These are phyloP conservation scores for Psittacula cyanocephala DNA, from an alignment of 2,113 vertebrate species.

Conservation along the genomic window DNA sequence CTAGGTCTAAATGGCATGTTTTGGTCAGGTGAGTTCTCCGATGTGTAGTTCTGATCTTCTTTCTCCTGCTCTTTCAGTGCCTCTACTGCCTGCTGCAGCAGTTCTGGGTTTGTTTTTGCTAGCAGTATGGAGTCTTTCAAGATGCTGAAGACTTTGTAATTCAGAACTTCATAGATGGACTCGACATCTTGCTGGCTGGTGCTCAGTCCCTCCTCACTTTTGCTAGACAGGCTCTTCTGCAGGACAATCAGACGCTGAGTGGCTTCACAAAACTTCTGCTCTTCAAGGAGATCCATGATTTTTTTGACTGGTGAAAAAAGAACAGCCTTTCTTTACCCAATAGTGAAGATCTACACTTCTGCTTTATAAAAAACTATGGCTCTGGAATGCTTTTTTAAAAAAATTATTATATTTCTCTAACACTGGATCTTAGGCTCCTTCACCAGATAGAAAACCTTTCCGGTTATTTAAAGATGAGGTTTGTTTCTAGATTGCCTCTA, in stretches of 20 bases:
- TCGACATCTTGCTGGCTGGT: constrained; percentile 61
- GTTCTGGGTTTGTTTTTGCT: constrained; percentile 2
- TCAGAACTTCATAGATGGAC: constrained; percentile 71
- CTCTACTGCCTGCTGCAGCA: constrained; percentile 78
- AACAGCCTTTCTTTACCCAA: background rate
- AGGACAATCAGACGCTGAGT: constrained; percentile 69
- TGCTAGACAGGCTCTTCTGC: constrained; percentile 71
- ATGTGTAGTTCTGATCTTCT: constrained; percentile 73
- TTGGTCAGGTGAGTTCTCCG: background rate
- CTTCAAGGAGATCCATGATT: constrained; percentile 50
- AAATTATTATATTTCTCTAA: background rate
- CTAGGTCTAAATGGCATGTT: constrained; percentile 69
- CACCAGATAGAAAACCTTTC: background rate
- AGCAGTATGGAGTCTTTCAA: constrained; percentile 72
- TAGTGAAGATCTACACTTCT: background rate
- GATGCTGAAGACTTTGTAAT: constrained; percentile 51
- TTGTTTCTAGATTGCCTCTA: background rate
- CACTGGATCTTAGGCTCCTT: background rate
- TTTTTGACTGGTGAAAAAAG: constrained; percentile 54
- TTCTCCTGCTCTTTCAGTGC: constrained; percentile 79
- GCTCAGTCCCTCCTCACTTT: background rate
- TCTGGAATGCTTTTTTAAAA: background rate
- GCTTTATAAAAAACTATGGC: background rate
- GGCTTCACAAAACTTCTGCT: constrained; percentile 48
- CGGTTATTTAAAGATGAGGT: background rate